Evolutionary conservation across 2,113 vertebrate species (phyloP).

Genomic region (Neodon shergylaensis): DNA sequence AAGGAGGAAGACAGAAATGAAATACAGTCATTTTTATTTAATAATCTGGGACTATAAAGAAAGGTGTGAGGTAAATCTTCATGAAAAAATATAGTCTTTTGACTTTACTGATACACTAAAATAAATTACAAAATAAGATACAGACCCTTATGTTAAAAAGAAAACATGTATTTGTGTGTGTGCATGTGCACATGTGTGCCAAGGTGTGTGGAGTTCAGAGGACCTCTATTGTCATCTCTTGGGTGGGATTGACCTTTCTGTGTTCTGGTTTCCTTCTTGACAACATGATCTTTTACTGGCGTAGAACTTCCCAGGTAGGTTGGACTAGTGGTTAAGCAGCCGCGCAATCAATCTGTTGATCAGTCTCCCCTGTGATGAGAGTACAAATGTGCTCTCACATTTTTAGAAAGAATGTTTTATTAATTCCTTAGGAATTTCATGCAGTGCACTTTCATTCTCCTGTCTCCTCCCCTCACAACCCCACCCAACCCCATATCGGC

Average conservation of each 20-base stretch:
- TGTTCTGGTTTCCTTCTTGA: background rate
- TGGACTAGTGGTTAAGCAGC: too few species aligned
- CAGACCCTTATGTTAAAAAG: background rate
- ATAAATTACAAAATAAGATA: background rate
- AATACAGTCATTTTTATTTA: too few species aligned
- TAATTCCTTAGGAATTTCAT: background rate
- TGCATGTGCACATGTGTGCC: background rate
- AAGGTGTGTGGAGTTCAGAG: background rate
- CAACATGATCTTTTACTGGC: background rate
- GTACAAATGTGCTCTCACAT: background rate
- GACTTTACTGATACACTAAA: background rate
- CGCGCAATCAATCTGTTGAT: background rate
- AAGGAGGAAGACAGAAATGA: too few species aligned
- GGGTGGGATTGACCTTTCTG: background rate
- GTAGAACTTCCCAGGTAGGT: background rate
- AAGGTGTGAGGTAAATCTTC: too few species aligned
- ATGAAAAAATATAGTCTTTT: too few species aligned
- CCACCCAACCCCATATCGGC: background rate
- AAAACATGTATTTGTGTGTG: background rate
- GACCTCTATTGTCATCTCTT: background rate
- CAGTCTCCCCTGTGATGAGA: background rate
- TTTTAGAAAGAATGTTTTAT: background rate
- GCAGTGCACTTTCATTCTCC: background rate
- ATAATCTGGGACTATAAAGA: too few species aligned
- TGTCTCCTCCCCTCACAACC: too few species aligned